Conservation (phyloP, 64 coral and sea anemone species). For the Actinia equina region DNA sequence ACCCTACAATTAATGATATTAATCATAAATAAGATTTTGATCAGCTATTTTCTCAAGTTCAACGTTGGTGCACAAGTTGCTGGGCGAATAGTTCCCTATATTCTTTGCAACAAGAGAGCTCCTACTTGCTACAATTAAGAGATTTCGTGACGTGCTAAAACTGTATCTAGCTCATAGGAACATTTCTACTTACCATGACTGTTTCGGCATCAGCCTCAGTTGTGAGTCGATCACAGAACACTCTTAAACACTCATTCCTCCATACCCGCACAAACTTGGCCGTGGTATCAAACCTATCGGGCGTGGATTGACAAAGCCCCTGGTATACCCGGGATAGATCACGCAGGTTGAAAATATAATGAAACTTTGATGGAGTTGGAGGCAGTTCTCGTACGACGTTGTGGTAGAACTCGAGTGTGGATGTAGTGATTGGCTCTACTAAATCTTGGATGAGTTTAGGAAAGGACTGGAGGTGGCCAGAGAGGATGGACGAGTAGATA, state of each 20-base stretch:
- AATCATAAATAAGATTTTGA: not conserved
- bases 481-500: slow-evolving; percentile 89
- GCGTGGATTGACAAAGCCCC: slow-evolving; percentile 85
- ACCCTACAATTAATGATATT: slow-evolving; percentile 39
- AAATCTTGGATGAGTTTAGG: slow-evolving; percentile 83
- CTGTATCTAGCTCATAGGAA: no score
- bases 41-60: no score
- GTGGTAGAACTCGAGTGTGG: slow-evolving; percentile 79
- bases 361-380: slow-evolving; percentile 96
- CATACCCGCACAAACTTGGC: slow-evolving; percentile 89
- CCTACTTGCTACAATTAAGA: no score
- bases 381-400: slow-evolving; percentile 84
- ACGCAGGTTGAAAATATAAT: slow-evolving; percentile 99
- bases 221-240: slow-evolving; percentile 97
- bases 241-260: slow-evolving; percentile 95
- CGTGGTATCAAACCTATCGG: slow-evolving; percentile 87
- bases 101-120: no score
- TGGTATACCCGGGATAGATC: slow-evolving; percentile 96
- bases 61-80: no score
- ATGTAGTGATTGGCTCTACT: slow-evolving; percentile 64
- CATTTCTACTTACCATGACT: slow-evolving; percentile 64
- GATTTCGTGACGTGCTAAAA: no score
- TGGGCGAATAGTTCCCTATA: no score
- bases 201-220: slow-evolving; percentile 69
- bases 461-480: slow-evolving; percentile 89